Conservation (phyloP, 1,140 invertebrate species). For the Temnothorax nylanderi region DNA sequence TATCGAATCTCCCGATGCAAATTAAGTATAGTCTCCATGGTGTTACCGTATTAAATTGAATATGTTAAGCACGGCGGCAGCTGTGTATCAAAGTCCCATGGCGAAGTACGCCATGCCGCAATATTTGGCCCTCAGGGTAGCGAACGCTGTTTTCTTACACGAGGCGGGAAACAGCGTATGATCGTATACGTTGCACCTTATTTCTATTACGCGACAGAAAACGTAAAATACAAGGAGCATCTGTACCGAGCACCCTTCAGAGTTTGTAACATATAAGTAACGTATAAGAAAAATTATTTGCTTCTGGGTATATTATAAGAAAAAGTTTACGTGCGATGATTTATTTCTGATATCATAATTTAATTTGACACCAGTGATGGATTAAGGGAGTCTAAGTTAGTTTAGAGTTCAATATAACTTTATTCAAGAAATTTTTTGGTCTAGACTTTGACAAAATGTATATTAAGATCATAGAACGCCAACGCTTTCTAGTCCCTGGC, state of each 20-base stretch:
- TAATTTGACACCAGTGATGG: neutral
- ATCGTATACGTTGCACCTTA: slow-evolving; percentile 40
- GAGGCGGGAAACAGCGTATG: slow-evolving; percentile 21
- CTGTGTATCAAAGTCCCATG: slow-evolving; percentile 63
- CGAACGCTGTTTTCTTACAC: slow-evolving; percentile 56
- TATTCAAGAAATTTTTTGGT: neutral
- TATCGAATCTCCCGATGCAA: slow-evolving; percentile 58
- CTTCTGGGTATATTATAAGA: neutral
- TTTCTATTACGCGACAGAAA: slow-evolving; percentile 49
- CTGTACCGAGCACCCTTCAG: neutral
- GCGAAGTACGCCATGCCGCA: slow-evolving; percentile 41
- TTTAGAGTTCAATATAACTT: slow-evolving; percentile 21
- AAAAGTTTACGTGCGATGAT: slow-evolving; percentile 5
- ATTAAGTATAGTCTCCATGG: slow-evolving; percentile 58
- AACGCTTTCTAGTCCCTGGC: neutral
- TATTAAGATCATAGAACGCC: neutral
- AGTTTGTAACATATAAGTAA: neutral
- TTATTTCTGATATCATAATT: neutral
- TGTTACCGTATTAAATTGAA: slow-evolving; percentile 62
- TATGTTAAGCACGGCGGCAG: slow-evolving; percentile 58
- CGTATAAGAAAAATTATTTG: neutral
- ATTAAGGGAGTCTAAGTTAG: neutral
- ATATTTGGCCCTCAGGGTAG: slow-evolving; percentile 58
- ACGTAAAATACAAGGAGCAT: slow-evolving; percentile 27
- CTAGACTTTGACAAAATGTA: slow-evolving; percentile 6